Evolutionary conservation across 2,888 invertebrate species (phyloP).

Genomic region (Cheilosia variabilis): DNA sequence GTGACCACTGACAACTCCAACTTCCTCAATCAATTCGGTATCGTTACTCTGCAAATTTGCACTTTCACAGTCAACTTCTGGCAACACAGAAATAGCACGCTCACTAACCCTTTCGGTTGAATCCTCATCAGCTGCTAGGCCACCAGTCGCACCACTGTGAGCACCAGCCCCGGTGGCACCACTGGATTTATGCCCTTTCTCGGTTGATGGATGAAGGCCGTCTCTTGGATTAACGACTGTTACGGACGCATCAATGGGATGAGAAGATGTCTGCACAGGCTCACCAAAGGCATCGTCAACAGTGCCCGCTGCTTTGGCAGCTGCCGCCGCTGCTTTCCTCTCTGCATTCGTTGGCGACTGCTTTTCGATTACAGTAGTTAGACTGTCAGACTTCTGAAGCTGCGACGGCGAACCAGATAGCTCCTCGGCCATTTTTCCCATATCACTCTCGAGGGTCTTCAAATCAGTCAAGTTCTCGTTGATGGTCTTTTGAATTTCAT

Average conservation of each 20-base stretch:
- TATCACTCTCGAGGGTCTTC: conserved; percentile 81
- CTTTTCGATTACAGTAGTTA: conserved; percentile 79
- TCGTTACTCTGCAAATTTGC: conserved; percentile 84
- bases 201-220: conserved; percentile 15
- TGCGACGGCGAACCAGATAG: conserved; percentile 78
- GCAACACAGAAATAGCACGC: conserved; percentile 85
- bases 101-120: conserved; percentile 83
- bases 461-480: conserved; percentile 81
- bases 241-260: conserved; percentile 83
- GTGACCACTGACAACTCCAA: conserved; percentile 22
- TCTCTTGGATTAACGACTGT: conserved; percentile 79
- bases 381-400: conserved; percentile 77
- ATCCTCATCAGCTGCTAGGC: conserved; percentile 70
- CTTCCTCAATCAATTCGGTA: conserved; percentile 49
- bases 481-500: conserved; percentile 82
- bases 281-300: conserved; percentile 76
- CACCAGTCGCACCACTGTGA: conserved; percentile 32
- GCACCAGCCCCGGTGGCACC: conserved; percentile 37
- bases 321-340: conserved; percentile 68
- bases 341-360: conserved; percentile 55
- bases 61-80: conserved; percentile 86
- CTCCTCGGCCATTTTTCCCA: conserved; percentile 77
- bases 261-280: conserved; percentile 79
- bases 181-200: conserved; percentile 53
- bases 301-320: conserved; percentile 77